Evolutionary conservation across 2,797 vertebrate species (phyloP).

Genomic region (Tokudaia muenninki): DNA sequence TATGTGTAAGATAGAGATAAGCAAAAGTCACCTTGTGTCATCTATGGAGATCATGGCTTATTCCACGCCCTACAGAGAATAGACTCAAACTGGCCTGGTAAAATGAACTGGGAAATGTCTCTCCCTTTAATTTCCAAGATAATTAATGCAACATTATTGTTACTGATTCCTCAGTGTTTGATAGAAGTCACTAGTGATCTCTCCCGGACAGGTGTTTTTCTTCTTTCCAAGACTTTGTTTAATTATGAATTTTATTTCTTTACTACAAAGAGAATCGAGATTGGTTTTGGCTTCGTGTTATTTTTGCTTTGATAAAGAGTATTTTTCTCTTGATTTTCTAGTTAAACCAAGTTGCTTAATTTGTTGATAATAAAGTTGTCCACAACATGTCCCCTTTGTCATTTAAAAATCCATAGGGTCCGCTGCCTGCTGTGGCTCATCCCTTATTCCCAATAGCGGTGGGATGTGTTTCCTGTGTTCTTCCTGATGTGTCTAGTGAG

Average conservation of each 20-base stretch:
- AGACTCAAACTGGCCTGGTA: neutral
- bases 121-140: slow-evolving; percentile 9
- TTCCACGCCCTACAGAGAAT: neutral
- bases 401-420: neutral
- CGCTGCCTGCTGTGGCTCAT: neutral
- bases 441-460: neutral
- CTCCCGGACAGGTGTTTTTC: neutral
- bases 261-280: neutral
- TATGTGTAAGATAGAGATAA: neutral
- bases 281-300: neutral
- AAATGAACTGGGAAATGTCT: neutral
- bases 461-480: neutral
- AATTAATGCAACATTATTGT: neutral
- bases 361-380: neutral
- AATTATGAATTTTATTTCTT: neutral
- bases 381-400: neutral
- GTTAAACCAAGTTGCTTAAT: neutral
- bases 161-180: slow-evolving; percentile 31
- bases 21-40: neutral
- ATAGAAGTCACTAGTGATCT: slow-evolving; percentile 22
- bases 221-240: neutral
- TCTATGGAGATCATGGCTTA: neutral
- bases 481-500: neutral
- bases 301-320: neutral
- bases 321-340: neutral